Evolutionary conservation across 2,797 vertebrate genomes (phyloP), one percentile per base, ranked within the genome.

Genomic region (Esox lucius): DNA sequence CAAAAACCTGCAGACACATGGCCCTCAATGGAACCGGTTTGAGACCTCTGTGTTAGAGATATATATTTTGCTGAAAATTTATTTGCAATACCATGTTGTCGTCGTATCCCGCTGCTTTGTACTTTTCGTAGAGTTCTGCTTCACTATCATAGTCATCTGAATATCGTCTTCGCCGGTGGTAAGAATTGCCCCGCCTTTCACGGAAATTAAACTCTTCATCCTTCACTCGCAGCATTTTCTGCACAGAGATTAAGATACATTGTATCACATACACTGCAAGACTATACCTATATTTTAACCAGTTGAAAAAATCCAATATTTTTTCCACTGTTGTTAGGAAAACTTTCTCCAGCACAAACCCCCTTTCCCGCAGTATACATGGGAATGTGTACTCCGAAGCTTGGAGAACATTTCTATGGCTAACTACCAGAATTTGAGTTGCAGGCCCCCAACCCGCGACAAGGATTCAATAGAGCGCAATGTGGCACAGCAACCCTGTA

Each of bases 191-290:
- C 72, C 93, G 92, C 84, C 96, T 95, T 86, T 96, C 95, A 81
- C 92, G 94, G 81, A 91, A 81, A 73, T 86, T 92, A 65, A 90
- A 83, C 74, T 93, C 94, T 59, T 97, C 97, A 7, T 97, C 97
- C n/a, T 96, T 95, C 72, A 96, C 95, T 26, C 97, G 95, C 75
- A 96, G 88, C 95, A 97, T 95, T 95, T 97, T 97, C 95, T 96
- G 85, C 39, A 16, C 12, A 67, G 80, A 74, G 76, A 71, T 17
- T 79, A 73, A 17, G 31, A 49, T 69, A 74, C 33, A 74, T 8
- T 70, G n/a, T 51, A 26, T 70, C 75, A 11, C 75, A 39, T 39
- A 9, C 8, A 62, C 39, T 70, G 26, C 69, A 33, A 13, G 48
- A 28, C 13, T 31, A 64, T 13, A 64, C 12, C 4, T 13, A 26